These are phyloP conservation scores for Calliopum simillimum DNA, from an alignment of 2,888 invertebrate genomes.

Conservation along the genomic window DNA sequence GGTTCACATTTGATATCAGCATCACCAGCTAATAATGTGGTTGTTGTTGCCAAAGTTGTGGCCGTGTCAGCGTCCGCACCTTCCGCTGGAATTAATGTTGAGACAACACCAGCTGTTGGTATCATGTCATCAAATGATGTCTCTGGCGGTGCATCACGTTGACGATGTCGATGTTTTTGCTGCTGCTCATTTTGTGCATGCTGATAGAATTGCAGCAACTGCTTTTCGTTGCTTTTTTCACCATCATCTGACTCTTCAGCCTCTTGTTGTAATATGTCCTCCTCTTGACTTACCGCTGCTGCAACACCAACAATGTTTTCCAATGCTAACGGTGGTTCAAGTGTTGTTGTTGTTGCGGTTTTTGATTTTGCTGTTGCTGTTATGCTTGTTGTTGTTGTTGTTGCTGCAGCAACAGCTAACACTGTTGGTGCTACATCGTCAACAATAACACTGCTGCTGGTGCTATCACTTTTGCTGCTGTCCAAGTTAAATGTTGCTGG, in stretches of 20 bases:
- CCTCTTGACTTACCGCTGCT: constrained; percentile 3
- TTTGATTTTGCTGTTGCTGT: constrained; percentile 47
- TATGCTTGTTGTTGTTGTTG: constrained; percentile 23
- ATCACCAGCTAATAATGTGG: constrained; percentile 43
- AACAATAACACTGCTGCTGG: neutral
- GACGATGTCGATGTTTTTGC: constrained; percentile 44
- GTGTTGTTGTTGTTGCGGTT: constrained; percentile 54
- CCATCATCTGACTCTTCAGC: neutral
- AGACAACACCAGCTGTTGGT: constrained; percentile 52
- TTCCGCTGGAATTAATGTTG: constrained; percentile 48
- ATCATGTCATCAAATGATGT: constrained; percentile 52
- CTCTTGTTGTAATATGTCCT: constrained; percentile 3
- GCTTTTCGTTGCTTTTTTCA: constrained; percentile 42
- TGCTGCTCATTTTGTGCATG: constrained; percentile 53
- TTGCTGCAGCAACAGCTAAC: constrained; percentile 13
- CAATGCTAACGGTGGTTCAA: constrained; percentile 54
- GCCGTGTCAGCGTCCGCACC: constrained; percentile 38
- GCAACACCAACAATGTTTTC: constrained; percentile 23
- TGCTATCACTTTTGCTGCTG: neutral
- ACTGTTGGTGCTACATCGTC: constrained; percentile 1
- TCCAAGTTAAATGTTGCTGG: neutral
- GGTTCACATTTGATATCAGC: constrained; percentile 62
- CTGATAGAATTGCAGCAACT: constrained; percentile 57
- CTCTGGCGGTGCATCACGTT: constrained; percentile 37
- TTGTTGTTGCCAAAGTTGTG: constrained; percentile 27